phyloP scores from a whole-genome alignment of 1,140 invertebrate genomes.

The Pogonomyrmex barbatus region DNA sequence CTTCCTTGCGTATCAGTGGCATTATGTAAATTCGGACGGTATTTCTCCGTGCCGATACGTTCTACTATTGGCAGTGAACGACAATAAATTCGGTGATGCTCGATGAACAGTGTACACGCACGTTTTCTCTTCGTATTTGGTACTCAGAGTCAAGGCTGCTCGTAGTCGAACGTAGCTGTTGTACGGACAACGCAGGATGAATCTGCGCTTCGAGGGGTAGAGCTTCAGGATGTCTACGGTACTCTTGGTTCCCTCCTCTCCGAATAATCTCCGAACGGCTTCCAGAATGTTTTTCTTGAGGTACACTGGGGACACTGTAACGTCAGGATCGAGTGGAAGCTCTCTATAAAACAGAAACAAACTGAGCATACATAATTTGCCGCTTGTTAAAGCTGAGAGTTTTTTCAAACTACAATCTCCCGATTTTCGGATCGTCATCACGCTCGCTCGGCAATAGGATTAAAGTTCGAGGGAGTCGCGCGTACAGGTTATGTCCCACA shows the following conservation, averaged over 20 bases:
- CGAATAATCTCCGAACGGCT: constrained; percentile 87
- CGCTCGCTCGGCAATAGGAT: constrained; percentile 48
- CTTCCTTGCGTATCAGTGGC: constrained; percentile 85
- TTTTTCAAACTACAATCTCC: not conserved
- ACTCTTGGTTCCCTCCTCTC: constrained; percentile 87
- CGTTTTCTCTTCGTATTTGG: constrained; percentile 85
- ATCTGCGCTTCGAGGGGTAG: constrained; percentile 83
- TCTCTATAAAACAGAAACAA: constrained; percentile 84
- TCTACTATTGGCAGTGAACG: constrained; percentile 80
- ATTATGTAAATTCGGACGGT: constrained; percentile 71
- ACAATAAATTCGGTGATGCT: constrained; percentile 85
- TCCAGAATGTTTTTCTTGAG: constrained; percentile 88
- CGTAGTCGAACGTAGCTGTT: constrained; percentile 87
- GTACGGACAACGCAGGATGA: constrained; percentile 87
- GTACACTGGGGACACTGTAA: constrained; percentile 83
- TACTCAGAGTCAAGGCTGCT: constrained; percentile 87
- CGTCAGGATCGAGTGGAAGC: constrained; percentile 80
- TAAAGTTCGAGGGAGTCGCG: not conserved
- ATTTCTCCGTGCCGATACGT: constrained; percentile 76
- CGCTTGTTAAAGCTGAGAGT: not conserved
- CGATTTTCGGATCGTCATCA: not conserved
- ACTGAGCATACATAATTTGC: not conserved
- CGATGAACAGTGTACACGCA: constrained; percentile 88
- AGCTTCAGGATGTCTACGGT: constrained; percentile 88
- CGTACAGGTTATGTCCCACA: constrained; percentile 43